A percentile compares a stretch with the other conserved stretches of the same genome.
Evolutionary conservation across 2,888 invertebrate species (phyloP).

Genomic region (Bugula neritina): DNA sequence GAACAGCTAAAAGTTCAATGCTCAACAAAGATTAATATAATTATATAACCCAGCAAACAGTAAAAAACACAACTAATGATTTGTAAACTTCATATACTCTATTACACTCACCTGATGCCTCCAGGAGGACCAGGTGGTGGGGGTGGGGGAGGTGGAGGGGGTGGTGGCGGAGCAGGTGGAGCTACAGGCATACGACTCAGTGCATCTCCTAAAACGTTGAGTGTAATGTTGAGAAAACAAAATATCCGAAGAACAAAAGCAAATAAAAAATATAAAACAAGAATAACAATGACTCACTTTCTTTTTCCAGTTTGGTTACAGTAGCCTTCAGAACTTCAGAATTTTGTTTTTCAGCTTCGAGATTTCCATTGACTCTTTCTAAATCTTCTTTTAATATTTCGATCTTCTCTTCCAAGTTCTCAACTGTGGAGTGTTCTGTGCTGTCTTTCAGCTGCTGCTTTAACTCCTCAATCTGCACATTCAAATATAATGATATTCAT

Average conservation of each 20-base stretch:
- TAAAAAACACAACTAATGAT: no score
- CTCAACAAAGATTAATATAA: no score
- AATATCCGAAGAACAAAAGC: no score
- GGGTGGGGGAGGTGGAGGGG: slow-evolving; percentile 30
- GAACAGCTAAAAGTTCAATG: no score
- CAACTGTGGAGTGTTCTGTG: background rate
- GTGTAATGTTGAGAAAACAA: no score
- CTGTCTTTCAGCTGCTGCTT: slow-evolving; percentile 17
- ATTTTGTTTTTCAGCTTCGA: background rate
- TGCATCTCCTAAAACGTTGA: background rate
- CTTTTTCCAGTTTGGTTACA: background rate
- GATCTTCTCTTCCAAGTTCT: slow-evolving; percentile 13
- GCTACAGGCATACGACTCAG: background rate
- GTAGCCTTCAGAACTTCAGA: background rate
- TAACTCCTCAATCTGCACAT: slow-evolving; percentile 2
- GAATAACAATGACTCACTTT: background rate
- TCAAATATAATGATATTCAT: no score
- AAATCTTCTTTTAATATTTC: slow-evolving; percentile 13
- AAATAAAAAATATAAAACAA: no score
- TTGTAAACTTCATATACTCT: no score
- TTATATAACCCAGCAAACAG: no score
- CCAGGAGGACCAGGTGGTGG: slow-evolving; percentile 17
- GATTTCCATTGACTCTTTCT: background rate
- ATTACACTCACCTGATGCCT: slow-evolving; percentile 28
- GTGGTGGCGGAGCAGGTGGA: slow-evolving; percentile 28